Percentiles rank a stretch among this genome's conserved stretches.
phyloP scores from a whole-genome alignment of 2,113 vertebrate genomes.

The Henicopernis longicauda region DNA sequence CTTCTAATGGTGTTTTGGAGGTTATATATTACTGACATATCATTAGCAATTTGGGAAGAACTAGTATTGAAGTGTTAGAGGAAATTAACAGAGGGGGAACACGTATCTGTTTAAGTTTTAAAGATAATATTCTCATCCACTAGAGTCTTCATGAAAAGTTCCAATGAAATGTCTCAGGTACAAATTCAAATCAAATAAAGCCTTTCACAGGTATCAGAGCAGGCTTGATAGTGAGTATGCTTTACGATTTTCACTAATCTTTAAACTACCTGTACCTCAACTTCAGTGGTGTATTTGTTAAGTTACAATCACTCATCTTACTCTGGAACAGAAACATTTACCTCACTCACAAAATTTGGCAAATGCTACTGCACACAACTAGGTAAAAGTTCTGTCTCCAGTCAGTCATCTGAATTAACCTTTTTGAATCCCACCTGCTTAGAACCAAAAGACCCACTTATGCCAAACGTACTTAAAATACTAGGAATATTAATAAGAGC shows the following conservation, averaged over 20 bases:
- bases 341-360: background rate
- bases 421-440: background rate
- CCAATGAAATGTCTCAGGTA: background rate
- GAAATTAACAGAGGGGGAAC: background rate
- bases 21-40: background rate
- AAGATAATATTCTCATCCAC: background rate
- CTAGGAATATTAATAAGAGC: background rate
- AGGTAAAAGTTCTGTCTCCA: background rate
- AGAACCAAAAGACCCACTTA: background rate
- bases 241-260: background rate
- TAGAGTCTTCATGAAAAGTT: background rate
- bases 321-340: background rate
- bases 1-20: background rate
- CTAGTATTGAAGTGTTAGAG: background rate
- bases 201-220: background rate
- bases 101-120: background rate
- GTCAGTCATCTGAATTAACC: background rate
- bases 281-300: background rate
- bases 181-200: background rate
- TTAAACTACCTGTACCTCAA: background rate
- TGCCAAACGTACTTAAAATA: background rate
- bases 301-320: background rate
- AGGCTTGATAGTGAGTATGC: background rate
- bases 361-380: background rate
- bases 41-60: background rate